These are phyloP conservation scores for Aleiodes testaceus DNA, from an alignment of 2,888 invertebrate genomes.

Conservation along the genomic window DNA sequence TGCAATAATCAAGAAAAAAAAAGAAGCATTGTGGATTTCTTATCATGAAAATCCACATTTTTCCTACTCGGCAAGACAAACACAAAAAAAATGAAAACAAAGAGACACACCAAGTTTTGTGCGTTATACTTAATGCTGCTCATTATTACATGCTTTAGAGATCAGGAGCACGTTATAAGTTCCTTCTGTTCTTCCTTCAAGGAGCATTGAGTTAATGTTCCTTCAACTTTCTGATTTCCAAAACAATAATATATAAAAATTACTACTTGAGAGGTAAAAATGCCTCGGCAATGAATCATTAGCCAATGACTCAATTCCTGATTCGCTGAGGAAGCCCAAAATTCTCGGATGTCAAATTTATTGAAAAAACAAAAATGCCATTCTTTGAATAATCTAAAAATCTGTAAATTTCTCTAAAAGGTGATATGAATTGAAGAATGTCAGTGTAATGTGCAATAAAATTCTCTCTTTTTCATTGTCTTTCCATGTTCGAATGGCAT, in stretches of 20 bases:
- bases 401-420: too few relatives aligned
- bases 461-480: not conserved
- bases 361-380: not conserved
- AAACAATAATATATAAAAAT: slow-evolving; percentile 20
- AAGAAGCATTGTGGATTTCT: not conserved
- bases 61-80: slow-evolving; percentile 3
- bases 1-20: slow-evolving; percentile 10
- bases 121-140: slow-evolving; percentile 21
- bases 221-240: not conserved
- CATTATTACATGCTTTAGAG: slow-evolving; percentile 14
- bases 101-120: not conserved
- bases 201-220: not conserved
- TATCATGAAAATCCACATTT: not conserved
- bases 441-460: not conserved
- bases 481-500: too few relatives aligned
- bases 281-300: slow-evolving; percentile 8
- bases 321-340: slow-evolving; percentile 10
- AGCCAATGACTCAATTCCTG: slow-evolving; percentile 18
- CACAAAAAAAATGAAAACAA: not conserved
- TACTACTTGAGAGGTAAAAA: slow-evolving; percentile 24
- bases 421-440: too few relatives aligned
- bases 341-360: not conserved
- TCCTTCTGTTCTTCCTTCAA: not conserved
- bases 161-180: slow-evolving; percentile 13
- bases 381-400: not conserved